phyloP scores from a whole-genome alignment of 2,797 vertebrate genomes.

The Acipenser oxyrinchus region DNA sequence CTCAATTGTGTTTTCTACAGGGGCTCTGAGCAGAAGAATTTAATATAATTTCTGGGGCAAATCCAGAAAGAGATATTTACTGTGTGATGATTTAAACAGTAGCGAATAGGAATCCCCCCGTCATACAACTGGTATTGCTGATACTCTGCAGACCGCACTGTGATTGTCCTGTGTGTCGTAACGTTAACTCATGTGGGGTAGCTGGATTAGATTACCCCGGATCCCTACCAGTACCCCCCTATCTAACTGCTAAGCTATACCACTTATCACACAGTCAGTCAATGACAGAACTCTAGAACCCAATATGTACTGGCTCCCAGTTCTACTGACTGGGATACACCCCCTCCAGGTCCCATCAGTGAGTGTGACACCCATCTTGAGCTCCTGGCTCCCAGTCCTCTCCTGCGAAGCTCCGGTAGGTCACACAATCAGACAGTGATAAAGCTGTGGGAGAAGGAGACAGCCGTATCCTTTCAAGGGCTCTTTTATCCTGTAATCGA shows the following conservation, averaged over 20 bases:
- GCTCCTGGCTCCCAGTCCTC: not conserved
- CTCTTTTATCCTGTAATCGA: not conserved
- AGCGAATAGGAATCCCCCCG: too few relatives aligned
- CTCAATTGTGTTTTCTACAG: too few relatives aligned
- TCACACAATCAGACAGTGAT: conserved; percentile 18
- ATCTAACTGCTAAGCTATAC: too few relatives aligned
- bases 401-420: conserved; percentile 12
- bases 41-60: not conserved
- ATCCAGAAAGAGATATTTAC: too few relatives aligned
- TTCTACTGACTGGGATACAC: not conserved
- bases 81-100: too few relatives aligned
- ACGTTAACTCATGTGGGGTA: too few relatives aligned
- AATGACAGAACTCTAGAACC: not conserved
- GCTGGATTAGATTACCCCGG: too few relatives aligned
- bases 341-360: conserved; percentile 12
- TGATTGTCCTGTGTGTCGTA: too few relatives aligned
- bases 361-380: conserved; percentile 17
- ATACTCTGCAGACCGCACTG: too few relatives aligned
- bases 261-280: not conserved
- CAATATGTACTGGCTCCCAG: not conserved
- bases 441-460: not conserved
- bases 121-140: too few relatives aligned
- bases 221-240: too few relatives aligned
- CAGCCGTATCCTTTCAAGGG: not conserved
- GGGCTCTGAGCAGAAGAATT: too few relatives aligned